Evolutionary conservation across 2,797 vertebrate species (phyloP), one percentile per base, ranked within the genome.

Genomic region (Tinamus major): DNA sequence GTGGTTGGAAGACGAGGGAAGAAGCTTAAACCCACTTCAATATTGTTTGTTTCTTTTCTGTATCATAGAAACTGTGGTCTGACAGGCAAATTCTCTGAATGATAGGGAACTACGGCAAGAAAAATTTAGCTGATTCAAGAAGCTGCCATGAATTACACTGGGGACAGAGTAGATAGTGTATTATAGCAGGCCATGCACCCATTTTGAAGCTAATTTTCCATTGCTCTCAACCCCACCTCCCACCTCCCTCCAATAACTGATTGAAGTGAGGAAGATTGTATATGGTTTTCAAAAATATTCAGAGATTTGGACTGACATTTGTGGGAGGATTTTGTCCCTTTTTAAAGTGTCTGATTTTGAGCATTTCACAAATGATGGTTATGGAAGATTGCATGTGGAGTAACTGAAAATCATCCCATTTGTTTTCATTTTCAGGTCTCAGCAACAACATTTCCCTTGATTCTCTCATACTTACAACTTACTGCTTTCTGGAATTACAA

Each of bases 381-480:
- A 6, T 72, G 59, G 85, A 78, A 79, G 70, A 90, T 8, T 86
- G 80, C 49, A 65, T 79, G 55, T 39, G 42, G 26, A 56, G 56
- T 88, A 91, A 79, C 2, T 18, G 77, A 81, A 91, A 93, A 62
- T 86, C 51, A 67, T 72, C 35, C 23, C 19, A 74, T 93, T 94
- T 93, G 51, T 93, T 94, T 95, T 51, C 35, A 46, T 88, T 93
- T 93, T 89, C 65, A 44, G 63, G 44, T 87, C 59, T 82, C 44
- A 71, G 51, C 62, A 87, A 24, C 67, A 81, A 74, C 16, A 72
- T 35, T 92, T 96, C 65, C 58, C 76, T 65, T 67, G 63, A 64
- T 90, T 95, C 58, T 72, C 21, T 65, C 26, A 41, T 70, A 11
- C 24, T 74, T 81, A 63, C 6, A 39, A 87, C 84, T 21, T 46